Evolutionary conservation across 2,113 vertebrate species (phyloP).

Genomic region (Tenebrosternarchus preto): DNA sequence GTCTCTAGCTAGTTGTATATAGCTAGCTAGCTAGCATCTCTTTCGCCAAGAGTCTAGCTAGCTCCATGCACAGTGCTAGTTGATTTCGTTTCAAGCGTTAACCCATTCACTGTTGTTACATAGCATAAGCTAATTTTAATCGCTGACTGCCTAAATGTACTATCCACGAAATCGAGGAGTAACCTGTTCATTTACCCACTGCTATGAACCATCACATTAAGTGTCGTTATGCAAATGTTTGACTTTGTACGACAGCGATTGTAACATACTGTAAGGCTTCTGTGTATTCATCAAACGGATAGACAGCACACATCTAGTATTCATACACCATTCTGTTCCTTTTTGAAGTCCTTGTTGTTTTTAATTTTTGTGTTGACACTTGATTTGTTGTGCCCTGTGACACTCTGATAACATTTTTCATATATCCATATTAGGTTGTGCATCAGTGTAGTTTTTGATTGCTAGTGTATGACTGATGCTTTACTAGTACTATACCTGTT

Average conservation of each 20-base stretch:
- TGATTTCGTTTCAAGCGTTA: background rate
- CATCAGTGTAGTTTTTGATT: background rate
- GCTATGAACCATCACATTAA: too few relatives aligned
- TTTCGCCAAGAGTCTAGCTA: background rate
- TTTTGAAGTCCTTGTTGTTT: background rate
- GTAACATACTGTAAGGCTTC: background rate
- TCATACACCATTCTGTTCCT: background rate
- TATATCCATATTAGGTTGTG: background rate
- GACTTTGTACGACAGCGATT: background rate
- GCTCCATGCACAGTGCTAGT: too few relatives aligned
- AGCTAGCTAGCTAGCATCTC: background rate
- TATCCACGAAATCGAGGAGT: too few relatives aligned
- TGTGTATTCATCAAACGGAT: background rate
- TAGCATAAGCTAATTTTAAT: too few relatives aligned
- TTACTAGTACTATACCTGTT: background rate
- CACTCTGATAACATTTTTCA: background rate
- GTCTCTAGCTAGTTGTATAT: background rate
- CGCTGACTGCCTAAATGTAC: too few relatives aligned
- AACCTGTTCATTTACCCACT: too few relatives aligned
- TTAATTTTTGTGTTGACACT: background rate
- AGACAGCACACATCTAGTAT: background rate
- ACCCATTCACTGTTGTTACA: background rate
- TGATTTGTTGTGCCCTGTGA: background rate
- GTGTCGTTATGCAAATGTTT: too few relatives aligned
- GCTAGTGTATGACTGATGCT: background rate